phyloP scores from a whole-genome alignment of 2,888 invertebrate genomes.

The Anthophora plumipes region DNA sequence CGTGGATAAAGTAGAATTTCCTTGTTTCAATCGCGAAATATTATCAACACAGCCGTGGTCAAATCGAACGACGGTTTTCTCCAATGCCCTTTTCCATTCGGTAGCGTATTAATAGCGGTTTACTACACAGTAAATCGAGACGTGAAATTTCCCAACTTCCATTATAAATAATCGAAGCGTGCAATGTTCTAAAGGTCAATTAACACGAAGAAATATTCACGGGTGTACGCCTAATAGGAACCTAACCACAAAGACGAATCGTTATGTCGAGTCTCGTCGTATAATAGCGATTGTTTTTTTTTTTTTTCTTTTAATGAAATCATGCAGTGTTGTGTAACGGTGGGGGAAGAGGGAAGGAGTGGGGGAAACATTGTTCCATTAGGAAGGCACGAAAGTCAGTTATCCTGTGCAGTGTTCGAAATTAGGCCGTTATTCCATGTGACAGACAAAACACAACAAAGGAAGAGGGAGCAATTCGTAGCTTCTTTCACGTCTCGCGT shows the following conservation, averaged over 20 bases:
- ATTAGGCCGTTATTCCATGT: background rate
- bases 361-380: too few relatives aligned
- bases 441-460: background rate
- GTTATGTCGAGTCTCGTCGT: background rate
- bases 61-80: background rate
- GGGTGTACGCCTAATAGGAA: background rate
- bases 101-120: conserved; percentile 38
- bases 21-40: conserved; percentile 10
- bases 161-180: conserved; percentile 51
- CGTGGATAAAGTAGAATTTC: conserved; percentile 19
- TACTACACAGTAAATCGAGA: conserved; percentile 1
- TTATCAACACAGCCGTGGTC: background rate
- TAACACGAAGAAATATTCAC: conserved; percentile 13
- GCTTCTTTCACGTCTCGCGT: conserved; percentile 61
- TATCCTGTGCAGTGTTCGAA: background rate
- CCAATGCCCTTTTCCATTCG: conserved; percentile 7
- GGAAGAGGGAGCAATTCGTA: conserved; percentile 39
- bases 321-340: too few relatives aligned
- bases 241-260: background rate
- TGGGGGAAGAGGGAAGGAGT: background rate
- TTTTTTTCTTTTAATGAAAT: too few relatives aligned
- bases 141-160: conserved; percentile 42
- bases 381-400: too few relatives aligned
- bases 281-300: too few relatives aligned
- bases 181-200: conserved; percentile 58